Base-by-base conservation (phyloP, 2,797 vertebrate species). In the Centropyge bicolor region DNA sequence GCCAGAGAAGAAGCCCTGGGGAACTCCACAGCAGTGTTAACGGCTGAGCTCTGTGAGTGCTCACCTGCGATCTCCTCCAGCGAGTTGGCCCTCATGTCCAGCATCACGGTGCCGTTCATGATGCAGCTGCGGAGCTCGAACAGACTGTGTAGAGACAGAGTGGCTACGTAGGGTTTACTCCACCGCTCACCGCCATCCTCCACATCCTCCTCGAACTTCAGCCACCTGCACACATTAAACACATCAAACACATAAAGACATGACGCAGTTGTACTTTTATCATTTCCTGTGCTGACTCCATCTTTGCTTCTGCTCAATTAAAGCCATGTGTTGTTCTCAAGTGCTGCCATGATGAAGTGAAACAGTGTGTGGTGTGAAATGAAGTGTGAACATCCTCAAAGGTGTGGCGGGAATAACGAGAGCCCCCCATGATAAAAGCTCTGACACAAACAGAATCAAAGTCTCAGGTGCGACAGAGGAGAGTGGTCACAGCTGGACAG, bases 181-280 rank as follows among this genome's bases (percentile, higher is more conserved):
- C 98, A 99, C 63, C 98, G 95, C 86, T 99, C 98, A 1, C 98
- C 98, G 12, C 98, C 98, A 35, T 99, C 98, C 92, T 99, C 98
- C 20, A 99, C 98, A 70, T 99, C 98, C 94, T 99, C 98, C 94
- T 99, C 98, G 90, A 99, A 99, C 82, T 99, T 99, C 55, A 99
- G 91, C 98, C 98, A 99, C 94, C 98, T 99, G 80, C 8, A 64
- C 7, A 60, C 5, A 56, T 52, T 0, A 13, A 74, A n/a, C n/a
- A n/a, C n/a, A n/a, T n/a, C n/a, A 46, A 66, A 66, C 35, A 61
- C 17, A n/a, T 27, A n/a, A 22, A 46, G 3, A 69, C 4, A 41
- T 35, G 0, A 46, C 5, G 40, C 22, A 14, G 45, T 20, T 62
- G 5, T 31, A 22, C n/a, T 38, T 38, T 38, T 22, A 24, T 40